Conservation (phyloP, 2,797 vertebrate species). For the Benthosema pterotum region DNA sequence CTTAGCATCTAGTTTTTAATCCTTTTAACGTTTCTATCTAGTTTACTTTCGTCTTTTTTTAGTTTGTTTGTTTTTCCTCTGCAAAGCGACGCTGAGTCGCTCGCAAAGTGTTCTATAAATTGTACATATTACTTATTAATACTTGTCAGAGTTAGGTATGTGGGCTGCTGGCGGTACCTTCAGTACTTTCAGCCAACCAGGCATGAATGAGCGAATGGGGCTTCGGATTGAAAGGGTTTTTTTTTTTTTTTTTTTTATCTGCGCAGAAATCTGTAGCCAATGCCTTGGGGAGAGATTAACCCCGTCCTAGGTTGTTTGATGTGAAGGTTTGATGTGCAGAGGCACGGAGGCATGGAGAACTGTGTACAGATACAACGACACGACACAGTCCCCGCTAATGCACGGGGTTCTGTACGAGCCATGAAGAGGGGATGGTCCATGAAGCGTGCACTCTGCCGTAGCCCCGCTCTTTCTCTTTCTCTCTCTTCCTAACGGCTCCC, state of each 20-base stretch:
- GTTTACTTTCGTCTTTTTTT: too few species aligned
- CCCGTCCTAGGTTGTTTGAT: constrained; percentile 68
- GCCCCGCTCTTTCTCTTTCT: constrained; percentile 31
- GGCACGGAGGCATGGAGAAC: constrained; percentile 35
- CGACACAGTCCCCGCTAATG: constrained; percentile 40
- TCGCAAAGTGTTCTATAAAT: too few species aligned
- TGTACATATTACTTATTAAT: background rate
- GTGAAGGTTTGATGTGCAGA: constrained; percentile 62
- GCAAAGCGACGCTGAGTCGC: too few species aligned
- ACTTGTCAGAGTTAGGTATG: constrained; percentile 23
- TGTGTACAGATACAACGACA: constrained; percentile 28
- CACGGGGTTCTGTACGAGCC: constrained; percentile 32
- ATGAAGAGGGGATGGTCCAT: constrained; percentile 50
- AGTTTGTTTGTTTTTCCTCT: too few species aligned
- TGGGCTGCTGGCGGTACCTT: constrained; percentile 27
- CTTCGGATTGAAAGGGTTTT: constrained; percentile 33
- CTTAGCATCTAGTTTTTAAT: too few species aligned
- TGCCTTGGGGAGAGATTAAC: constrained; percentile 65
- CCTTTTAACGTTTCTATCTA: too few species aligned
- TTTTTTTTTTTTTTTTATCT: constrained; percentile 31
- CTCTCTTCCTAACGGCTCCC: constrained; percentile 63
- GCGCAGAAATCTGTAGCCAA: constrained; percentile 46
- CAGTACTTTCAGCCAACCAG: constrained; percentile 42
- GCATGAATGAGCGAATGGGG: constrained; percentile 19
- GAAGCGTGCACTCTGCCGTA: constrained; percentile 35